Base-by-base conservation (phyloP, 1,140 invertebrate genomes). In the Pissodes strobi region DNA sequence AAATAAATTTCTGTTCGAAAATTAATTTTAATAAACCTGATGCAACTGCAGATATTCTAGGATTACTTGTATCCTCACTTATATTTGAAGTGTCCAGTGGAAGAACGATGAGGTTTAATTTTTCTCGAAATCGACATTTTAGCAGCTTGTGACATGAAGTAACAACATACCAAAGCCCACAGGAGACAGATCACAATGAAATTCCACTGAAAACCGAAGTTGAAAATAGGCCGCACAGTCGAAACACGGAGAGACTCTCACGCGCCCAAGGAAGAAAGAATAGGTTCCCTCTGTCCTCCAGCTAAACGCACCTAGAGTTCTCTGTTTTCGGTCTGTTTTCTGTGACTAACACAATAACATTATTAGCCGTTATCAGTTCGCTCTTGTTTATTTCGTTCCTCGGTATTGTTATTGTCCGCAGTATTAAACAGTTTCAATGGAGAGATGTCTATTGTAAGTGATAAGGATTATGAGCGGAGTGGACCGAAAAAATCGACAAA, bases 341-440 rank as follows among this genome's bases (percentile, higher is more conserved):
- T 34, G 5, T 6, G 6, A 4, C 13, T 41, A n/a, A 13, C 13
- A 8, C 39, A 18, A 8, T 48, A 5, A 5, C 17, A 18, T 48
- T 48, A 18, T 18, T 48, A 18, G 45, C 19, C 19, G 45, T 13
- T 22, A 48, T 48, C 45, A 48, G 45, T 48, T 48, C 4, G 45
- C 45, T 48, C 3, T 48, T 48, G 5, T 4, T 48, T 48, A 19
- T n/a, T n/a, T n/a, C n/a, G 19, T 18, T 48, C 21, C 19, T 10
- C 19, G 17, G 6, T 48, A 48, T 48, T 18, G 10, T 48, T 18
- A 9, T 48, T 48, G 19, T 48, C 19, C 10, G 45, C 45, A 48
- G 45, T 21, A 15, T 48, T 48, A 9, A 21, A 13, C 45, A 48
- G 19, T 22, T 48, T 6, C 17, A 18, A 48, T 48, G 39, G 13